phyloP scores from a whole-genome alignment of 2,888 invertebrate species.

The Caenorhabditis becei region DNA sequence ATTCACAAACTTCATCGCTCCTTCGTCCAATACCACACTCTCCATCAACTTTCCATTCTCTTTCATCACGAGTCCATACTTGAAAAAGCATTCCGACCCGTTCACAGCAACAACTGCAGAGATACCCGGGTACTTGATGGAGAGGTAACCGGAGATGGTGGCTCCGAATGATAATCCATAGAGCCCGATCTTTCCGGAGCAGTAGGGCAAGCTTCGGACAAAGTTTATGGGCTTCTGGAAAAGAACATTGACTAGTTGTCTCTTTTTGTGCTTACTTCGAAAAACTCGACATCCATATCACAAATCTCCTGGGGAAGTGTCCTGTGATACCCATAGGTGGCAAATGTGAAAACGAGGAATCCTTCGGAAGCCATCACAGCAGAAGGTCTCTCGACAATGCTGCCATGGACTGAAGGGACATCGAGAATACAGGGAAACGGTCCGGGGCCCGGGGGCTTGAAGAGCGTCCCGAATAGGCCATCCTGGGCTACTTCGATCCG shows the following conservation, averaged over 20 bases:
- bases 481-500: slow-evolving; percentile 22
- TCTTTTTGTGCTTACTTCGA: slow-evolving; percentile 18
- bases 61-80: not conserved
- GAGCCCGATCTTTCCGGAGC: slow-evolving; percentile 37
- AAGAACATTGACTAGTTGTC: not conserved
- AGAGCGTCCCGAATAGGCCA: slow-evolving; percentile 35
- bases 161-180: slow-evolving; percentile 57
- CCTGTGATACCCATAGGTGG: slow-evolving; percentile 42
- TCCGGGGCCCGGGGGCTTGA: slow-evolving; percentile 55
- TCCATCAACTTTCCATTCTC: slow-evolving; percentile 45
- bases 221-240: slow-evolving; percentile 47
- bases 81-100: slow-evolving; percentile 10
- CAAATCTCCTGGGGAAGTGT: slow-evolving; percentile 41
- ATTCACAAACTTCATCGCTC: not conserved
- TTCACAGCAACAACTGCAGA: slow-evolving; percentile 24
- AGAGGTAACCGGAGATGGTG: not conserved
- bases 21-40: not conserved
- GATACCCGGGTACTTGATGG: slow-evolving; percentile 9
- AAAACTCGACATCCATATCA: slow-evolving; percentile 57
- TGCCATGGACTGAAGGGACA: slow-evolving; percentile 51
- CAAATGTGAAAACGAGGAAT: slow-evolving; percentile 50
- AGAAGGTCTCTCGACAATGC: slow-evolving; percentile 16
- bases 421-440: slow-evolving; percentile 65
- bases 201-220: slow-evolving; percentile 35
- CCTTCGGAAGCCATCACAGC: slow-evolving; percentile 56